Base-by-base conservation (phyloP, 2,113 vertebrate genomes). In the Sebastes schlegelii region DNA sequence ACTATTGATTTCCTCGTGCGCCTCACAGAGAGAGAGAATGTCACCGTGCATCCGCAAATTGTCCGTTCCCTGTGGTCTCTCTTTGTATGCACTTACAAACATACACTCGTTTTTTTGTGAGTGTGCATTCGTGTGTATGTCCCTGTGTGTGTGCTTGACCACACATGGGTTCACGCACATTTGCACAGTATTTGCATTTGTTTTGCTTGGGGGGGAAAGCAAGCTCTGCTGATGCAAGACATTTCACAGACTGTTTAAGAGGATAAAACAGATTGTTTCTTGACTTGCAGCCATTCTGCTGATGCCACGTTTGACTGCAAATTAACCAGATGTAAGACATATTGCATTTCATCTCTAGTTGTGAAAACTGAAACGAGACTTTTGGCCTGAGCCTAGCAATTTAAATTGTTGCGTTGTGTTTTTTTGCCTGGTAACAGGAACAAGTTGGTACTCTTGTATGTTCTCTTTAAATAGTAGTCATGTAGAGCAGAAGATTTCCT, bases 1-100 rank as follows among this genome's bases (percentile, higher is more conserved):
- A 67, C 60, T 88, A 92, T 90, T 88, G 90, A 90, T 90, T 89
- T 87, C 60, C 74, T 69, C 23, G 34, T 65, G 51, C 8, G 55
- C 40, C 73, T 68, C 40, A 76, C 58, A 77, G 65, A 42, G 48
- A 68, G 60, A 71, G 64, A 84, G 81, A 91, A 87, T 90, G 78
- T 78, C 80, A 86, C 84, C 1, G 43, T 51, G 69, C 71, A 60
- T 84, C n/a, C 34, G 23, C 65, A 73, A 64, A 84, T 71, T 19
- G 69, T 60, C 64, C 16, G 3, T 26, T 88, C 74, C 83, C 75
- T 60, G 58, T 63, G 48, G 60, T 66, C 63, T 81, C 21, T 70
- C 42, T 76, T 55, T 65, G 11, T 11, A 13, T 49, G 48, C 26
- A 34, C 34, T 34, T 34, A 34, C 34, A 34, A 34, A 34, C 34